Base-by-base conservation (phyloP, 2,797 vertebrate genomes). In the Threskiornis aethiopicus region DNA sequence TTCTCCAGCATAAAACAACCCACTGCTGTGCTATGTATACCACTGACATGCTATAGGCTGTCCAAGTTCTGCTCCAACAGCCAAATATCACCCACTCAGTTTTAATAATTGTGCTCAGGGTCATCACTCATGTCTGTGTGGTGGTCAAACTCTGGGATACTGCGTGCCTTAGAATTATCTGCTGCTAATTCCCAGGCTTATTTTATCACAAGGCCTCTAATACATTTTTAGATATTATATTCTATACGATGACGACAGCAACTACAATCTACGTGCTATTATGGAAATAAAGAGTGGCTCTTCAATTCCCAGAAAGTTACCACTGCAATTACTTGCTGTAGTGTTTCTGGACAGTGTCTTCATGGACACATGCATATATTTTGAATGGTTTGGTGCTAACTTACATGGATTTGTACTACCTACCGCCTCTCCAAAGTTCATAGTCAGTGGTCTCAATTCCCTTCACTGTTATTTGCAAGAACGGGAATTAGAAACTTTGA, bases 1-100 rank as follows among this genome's bases (percentile, higher is more conserved):
- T 54, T 95, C 75, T 93, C 81, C 54, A 77, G 78, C 83, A 95
- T 9, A 71, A 84, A 83, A 80, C 84, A 94, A 83, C 81, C 84
- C 93, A 87, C 41, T 87, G 84, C 86, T 85, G 65, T 25, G 61
- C 54, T 85, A 6, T 85, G 71, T 28, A 9, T 24, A 78, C 42
- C 49, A 77, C 35, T n/a, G 31, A 44, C 52, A 61, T 0, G 0
- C 44, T 33, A 59, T 6, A 75, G 37, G 75, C 84, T 67, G 81
- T 73, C 81, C 88, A 82, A 87, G 26, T 72, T 87, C 46, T 89
- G 47, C 80, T 86, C 76, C 25, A 58, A 75, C 77, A 62, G 72
- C 87, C 80, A 93, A 95, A 51, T 46, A 92, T 77, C 57, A 96
- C 79, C 84, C 84, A 89, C 59, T 49, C 84, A 59, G 37, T 67